Base-by-base conservation (phyloP, 92 coral and sea anemone genomes). In the Galaxea fascicularis region DNA sequence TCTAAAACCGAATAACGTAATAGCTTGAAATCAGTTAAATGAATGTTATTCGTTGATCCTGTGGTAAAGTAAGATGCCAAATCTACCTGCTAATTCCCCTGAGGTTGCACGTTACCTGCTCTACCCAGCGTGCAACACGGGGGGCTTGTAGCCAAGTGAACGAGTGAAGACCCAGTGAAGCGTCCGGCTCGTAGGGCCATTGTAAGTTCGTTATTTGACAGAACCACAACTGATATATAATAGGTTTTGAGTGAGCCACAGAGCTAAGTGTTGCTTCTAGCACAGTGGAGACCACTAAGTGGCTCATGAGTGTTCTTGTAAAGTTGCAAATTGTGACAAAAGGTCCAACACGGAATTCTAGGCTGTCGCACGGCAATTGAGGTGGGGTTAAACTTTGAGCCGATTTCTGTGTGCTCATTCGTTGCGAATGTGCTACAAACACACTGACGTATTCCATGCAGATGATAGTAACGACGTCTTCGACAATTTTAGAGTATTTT, bases 71-170 rank as follows among this genome's bases (percentile, higher is more conserved):
- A n/a, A 35, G 10, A 17, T 22, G 9, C 56, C 51, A 76, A 74
- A 74, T 10, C 3, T 47, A 46, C 47, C 75, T 20, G 75, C 24
- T 65, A 6, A 24, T 24, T 17, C 7, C 30, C 31, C 31, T 67
- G 84, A 52, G 75, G 76, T 21, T n/a, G 4, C 30, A 20, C 22
- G 75, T 35, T 79, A 79, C 76, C 84, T 79, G 84, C 16, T 65
- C 14, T 35, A 9, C 75, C 9, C 46, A 65, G 75, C 75, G 75
- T 65, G 83, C 41, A 22, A 17, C 31, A 11, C 16, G 28, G n/a
- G 47, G 10, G 65, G 52, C 56, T 31, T 21, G 24, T 21, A 30
- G 65, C 76, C 65, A 79, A 51, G 10, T 41, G 49, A 49, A 57
- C n/a, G 31, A 27, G 51, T n/a, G 28, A 49, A 65, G 49, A 49